Percentiles rank a stretch among this genome's conserved stretches.
Evolutionary conservation across 2,888 invertebrate species (phyloP).

Genomic region (Ormyrus thymus): DNA sequence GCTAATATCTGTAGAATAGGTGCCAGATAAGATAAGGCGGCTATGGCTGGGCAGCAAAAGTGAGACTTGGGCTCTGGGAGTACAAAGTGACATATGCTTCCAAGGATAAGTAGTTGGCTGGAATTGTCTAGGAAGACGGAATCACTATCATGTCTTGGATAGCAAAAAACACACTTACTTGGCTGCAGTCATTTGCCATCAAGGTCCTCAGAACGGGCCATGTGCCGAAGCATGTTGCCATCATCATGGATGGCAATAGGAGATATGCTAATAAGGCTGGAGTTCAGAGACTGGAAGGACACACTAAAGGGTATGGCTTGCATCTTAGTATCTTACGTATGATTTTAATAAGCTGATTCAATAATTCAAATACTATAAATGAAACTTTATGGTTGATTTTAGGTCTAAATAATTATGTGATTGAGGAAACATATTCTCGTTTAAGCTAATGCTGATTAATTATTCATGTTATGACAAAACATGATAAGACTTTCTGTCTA

Average conservation of each 20-base stretch:
- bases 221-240: slow-evolving; percentile 93
- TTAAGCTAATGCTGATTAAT: too few species aligned
- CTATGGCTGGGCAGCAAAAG: background rate
- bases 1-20: too few species aligned
- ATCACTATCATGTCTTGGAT: slow-evolving; percentile 83
- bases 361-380: too few species aligned
- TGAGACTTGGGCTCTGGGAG: background rate
- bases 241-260: slow-evolving; percentile 99
- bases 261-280: slow-evolving; percentile 90
- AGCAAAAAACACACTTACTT: slow-evolving; percentile 83
- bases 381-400: too few species aligned
- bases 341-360: too few species aligned
- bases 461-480: too few species aligned
- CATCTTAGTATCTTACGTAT: too few species aligned
- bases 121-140: background rate
- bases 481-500: too few species aligned
- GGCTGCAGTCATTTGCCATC: slow-evolving; percentile 85
- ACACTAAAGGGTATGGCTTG: slow-evolving; percentile 82
- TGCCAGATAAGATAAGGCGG: slow-evolving; percentile 16
- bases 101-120: background rate
- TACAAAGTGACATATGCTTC: slow-evolving; percentile 31
- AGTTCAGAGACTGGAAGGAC: slow-evolving; percentile 87
- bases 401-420: too few species aligned
- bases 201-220: slow-evolving; percentile 87
- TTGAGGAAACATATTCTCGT: too few species aligned